Evolutionary conservation across 2,888 invertebrate genomes (phyloP), one percentile per base, ranked within the genome.

Genomic region (Tetrapedia diversipes): DNA sequence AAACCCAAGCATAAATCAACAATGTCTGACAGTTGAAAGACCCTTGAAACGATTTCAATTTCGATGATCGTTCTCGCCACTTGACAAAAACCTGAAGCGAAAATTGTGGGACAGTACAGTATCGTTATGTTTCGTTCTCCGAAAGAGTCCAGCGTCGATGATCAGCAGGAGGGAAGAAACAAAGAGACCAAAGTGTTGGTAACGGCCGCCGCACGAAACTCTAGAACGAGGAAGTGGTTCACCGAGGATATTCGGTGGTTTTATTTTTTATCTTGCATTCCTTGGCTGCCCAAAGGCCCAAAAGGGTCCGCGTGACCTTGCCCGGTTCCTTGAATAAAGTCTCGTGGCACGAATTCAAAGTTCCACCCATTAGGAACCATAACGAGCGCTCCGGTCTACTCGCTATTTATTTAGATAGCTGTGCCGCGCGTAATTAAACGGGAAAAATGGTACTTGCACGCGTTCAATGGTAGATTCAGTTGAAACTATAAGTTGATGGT

Each of bases 141-240:
- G 4, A 0, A 43, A 10, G 10, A 19, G 11, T 1, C 0, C 14
- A 54, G 14, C 16, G 29, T 11, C 3, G 2, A 8, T 8, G 16
- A 29, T 2, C 16, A 29, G 16, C 7, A 3, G 7, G 1, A 8
- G 47, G 49, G 49, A 49, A 22, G 34, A 41, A 57, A 54, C 49
- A 66, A 79, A 61, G 69, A 67, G 22, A 43, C 41, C 10, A 51
- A 59, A 63, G 65, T 47, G 53, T 67, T 71, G 41, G 34, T 32
- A 49, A 49, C 67, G 14, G 57, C 27, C n/a, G 43, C 34, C 37
- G 29, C 53, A 16, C 32, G 70, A 67, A 76, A 75, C 65, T 24
- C 29, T 78, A 84, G 83, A 84, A 88, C 83, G 84, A 88, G 89
- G 88, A 89, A 89, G 89, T 88, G 83, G 84, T 81, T 69, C 78